Evolutionary conservation across 1,140 invertebrate genomes (phyloP), one percentile per base, ranked within the genome.

Genomic region (Tetraneura akinire): DNA sequence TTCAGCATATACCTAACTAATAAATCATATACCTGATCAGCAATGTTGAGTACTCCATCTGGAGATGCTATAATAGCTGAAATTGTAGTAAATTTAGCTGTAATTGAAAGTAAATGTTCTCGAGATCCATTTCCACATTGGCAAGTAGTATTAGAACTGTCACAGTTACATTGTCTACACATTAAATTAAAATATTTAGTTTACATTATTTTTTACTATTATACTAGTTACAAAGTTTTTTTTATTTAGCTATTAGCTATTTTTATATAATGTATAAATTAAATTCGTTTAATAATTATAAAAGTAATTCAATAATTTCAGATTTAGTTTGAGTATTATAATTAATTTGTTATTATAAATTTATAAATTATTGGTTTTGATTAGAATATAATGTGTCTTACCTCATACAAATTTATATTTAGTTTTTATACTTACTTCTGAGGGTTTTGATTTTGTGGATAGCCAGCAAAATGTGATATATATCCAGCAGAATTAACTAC

Each of bases 41-140:
- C 94, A 37, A 98, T 92, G 86, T 98, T 95, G 5, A 98, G 87
- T 42, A 96, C 92, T 0, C 96, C 95, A 85, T 98, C 96, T 51
- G 96, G 96, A 16, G 96, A 94, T 3, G 98, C 94, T 3, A 95
- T 92, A 10, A 98, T 89, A 4, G 96, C 95, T 9, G 95, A 96
- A 85, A 97, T 94, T 0, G 95, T 91, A 82, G 93, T 94, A 85
- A 97, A 93, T 82, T 93, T 92, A 0, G 95, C 94, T 84, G 96
- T 96, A 0, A 94, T 94, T 0, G 95, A 96, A 1, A 97, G 86
- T 13, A 96, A 88, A 16, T 83, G 29, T 81, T 82, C 80, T 11
- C 80, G 18, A 47, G 70, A 55, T 13, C 71, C 62, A 32, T 81
- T 80, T 18, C 53, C 47, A 1, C 84, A 85, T 84, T 87, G 80